Evolutionary conservation across 2,797 vertebrate species (phyloP).

Genomic region (Danio jaintianensis): DNA sequence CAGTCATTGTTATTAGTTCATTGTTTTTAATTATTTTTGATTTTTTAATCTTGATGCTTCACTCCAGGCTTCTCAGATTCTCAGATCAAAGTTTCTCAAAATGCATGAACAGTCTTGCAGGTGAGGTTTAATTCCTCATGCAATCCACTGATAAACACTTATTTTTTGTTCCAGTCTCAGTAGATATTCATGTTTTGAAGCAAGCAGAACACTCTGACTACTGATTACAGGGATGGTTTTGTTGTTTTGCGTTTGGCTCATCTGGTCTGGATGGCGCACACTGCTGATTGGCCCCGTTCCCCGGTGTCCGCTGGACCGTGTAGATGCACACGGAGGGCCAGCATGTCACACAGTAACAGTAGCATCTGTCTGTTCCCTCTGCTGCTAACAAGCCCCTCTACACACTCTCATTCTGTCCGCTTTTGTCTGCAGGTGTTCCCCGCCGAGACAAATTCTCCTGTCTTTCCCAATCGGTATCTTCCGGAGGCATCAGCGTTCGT

Average conservation of each 20-base stretch:
- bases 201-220: background rate
- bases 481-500: slow-evolving; percentile 40
- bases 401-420: slow-evolving; percentile 20
- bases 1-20: too few species aligned
- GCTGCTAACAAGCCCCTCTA: slow-evolving; percentile 46
- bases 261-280: background rate
- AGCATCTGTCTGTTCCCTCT: slow-evolving; percentile 40
- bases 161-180: background rate
- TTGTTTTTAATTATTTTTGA: too few species aligned
- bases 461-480: slow-evolving; percentile 30
- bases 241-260: background rate
- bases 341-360: slow-evolving; percentile 43
- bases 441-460: slow-evolving; percentile 10
- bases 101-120: too few species aligned
- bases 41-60: background rate
- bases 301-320: background rate
- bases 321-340: slow-evolving; percentile 13
- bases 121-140: background rate
- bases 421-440: slow-evolving; percentile 28
- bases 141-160: background rate
- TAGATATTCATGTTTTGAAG: background rate
- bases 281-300: slow-evolving; percentile 31
- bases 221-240: background rate
- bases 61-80: background rate
- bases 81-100: too few species aligned